Evolutionary conservation across 35 echinoderm and acorn worm species (phyloP).

Genomic region (Ophioderma brevispina): DNA sequence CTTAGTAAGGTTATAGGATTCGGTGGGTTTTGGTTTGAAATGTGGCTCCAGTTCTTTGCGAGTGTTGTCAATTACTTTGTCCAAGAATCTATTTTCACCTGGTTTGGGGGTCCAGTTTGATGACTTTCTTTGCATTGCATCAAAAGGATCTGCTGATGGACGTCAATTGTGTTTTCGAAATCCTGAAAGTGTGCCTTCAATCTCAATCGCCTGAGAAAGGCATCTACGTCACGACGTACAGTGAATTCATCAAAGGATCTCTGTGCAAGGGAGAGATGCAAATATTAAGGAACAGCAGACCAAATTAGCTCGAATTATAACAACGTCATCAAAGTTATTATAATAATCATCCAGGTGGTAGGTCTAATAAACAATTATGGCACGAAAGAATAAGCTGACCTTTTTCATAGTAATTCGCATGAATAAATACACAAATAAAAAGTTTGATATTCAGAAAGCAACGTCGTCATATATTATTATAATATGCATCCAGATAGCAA

Average conservation of each 20-base stretch:
- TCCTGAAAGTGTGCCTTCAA: background rate
- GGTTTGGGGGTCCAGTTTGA: background rate
- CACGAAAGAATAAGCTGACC: no score
- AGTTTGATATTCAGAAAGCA: no score
- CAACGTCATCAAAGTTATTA: no score
- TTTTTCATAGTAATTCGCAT: no score
- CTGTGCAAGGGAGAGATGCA: background rate
- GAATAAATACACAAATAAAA: no score
- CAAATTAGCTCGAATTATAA: no score
- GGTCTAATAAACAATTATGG: no score
- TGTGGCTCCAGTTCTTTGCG: background rate
- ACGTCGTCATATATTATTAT: no score
- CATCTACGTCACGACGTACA: background rate
- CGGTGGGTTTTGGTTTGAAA: no score
- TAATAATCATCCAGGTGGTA: no score
- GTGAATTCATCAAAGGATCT: background rate
- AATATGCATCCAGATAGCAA: no score
- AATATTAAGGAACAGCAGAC: no score
- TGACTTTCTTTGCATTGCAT: background rate
- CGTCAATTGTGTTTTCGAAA: background rate
- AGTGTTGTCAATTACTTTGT: background rate
- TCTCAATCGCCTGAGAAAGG: background rate
- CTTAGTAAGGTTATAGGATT: background rate
- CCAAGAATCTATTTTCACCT: slow-evolving; percentile 4
- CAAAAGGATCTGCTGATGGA: background rate